Percentiles rank a stretch among this genome's conserved stretches.
Conservation (phyloP, 1,140 invertebrate genomes). For the Calycopis cecrops region DNA sequence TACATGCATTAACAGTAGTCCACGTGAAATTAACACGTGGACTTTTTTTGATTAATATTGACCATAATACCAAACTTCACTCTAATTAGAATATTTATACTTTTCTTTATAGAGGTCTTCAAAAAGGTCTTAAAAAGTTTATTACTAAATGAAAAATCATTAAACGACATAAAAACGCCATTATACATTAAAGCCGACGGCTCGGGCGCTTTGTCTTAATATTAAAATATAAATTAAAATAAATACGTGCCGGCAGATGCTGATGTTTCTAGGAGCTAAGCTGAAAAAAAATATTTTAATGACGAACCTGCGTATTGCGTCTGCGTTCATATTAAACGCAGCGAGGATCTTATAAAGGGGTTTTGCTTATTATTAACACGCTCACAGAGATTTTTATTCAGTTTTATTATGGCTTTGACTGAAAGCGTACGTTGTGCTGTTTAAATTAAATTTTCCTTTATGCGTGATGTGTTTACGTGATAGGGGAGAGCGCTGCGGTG, state of each 20-base stretch:
- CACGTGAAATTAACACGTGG: too few relatives aligned
- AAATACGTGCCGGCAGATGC: constrained; percentile 5
- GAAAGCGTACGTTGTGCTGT: constrained; percentile 24
- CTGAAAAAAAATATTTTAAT: constrained; percentile 29
- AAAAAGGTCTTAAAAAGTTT: too few relatives aligned
- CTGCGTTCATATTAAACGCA: constrained; percentile 44
- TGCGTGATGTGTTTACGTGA: background rate
- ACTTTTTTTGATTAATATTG: too few relatives aligned
- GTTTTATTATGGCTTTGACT: constrained; percentile 37
- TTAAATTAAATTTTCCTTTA: background rate
- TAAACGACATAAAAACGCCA: background rate
- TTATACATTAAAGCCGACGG: background rate
- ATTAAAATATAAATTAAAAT: constrained; percentile 11
- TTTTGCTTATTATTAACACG: constrained; percentile 43
- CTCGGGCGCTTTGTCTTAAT: constrained; percentile 1
- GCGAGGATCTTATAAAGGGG: constrained; percentile 38
- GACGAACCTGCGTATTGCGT: constrained; percentile 32
- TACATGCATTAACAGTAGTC: too few relatives aligned
- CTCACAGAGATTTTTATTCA: constrained; percentile 39
- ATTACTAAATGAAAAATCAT: too few relatives aligned
- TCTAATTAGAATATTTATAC: too few relatives aligned
- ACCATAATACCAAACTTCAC: too few relatives aligned
- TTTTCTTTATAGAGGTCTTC: too few relatives aligned
- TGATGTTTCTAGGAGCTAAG: constrained; percentile 18
- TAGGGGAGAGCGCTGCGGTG: too few relatives aligned